Conservation (phyloP, 2,797 vertebrate genomes). For the Orientallactaga sibirica region DNA sequence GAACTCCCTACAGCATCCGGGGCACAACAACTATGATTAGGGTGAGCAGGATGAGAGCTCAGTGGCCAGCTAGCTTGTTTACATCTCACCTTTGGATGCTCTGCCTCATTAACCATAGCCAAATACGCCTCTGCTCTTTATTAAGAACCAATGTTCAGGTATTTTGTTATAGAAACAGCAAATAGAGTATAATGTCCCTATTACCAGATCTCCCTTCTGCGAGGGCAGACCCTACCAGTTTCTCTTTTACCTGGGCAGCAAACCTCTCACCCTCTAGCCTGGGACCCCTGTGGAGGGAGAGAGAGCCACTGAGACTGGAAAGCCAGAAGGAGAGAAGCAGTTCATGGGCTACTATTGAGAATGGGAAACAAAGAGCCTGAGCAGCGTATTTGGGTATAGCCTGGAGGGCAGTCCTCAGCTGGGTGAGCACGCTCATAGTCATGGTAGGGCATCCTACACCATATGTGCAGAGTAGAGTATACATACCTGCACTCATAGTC, state of each 20-base stretch:
- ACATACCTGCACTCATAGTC: no score
- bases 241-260: not conserved
- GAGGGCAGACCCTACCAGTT: not conserved
- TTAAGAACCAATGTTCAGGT: not conserved
- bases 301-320: not conserved
- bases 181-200: not conserved
- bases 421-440: not conserved
- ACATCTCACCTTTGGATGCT: no score
- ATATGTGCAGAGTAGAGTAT: not conserved
- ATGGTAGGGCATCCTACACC: not conserved
- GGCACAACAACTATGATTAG: no score
- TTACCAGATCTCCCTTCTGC: not conserved
- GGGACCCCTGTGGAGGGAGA: not conserved
- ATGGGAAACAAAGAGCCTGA: not conserved
- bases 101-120: not conserved
- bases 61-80: not conserved
- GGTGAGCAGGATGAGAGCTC: not conserved
- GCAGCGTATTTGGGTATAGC: not conserved
- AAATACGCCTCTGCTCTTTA: not conserved
- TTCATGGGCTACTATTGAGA: not conserved
- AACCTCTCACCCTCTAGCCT: not conserved
- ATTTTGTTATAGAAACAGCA: not conserved
- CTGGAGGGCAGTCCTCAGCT: not conserved
- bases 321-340: not conserved
- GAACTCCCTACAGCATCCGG: not conserved